Base-by-base conservation (phyloP, 2,113 vertebrate species). In the Anser brachyrhynchus region DNA sequence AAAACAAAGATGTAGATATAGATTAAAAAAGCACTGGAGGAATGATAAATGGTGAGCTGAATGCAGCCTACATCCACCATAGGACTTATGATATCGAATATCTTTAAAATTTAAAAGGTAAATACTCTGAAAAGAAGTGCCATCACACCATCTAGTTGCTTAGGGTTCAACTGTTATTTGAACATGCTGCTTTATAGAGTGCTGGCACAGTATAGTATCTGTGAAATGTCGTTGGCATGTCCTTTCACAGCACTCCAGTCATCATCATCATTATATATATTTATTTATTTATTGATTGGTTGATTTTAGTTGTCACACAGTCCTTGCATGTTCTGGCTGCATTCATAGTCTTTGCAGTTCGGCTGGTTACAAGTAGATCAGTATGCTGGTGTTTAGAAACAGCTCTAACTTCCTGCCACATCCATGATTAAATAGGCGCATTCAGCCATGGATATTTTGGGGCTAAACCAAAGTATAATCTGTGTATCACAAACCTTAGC, bases 211-310 rank as follows among this genome's bases (percentile, higher is more conserved):
- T 39, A 33, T 3, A 49, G 69, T 13, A 10, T 39, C 13, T 5
- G 19, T 33, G 43, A 41, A 57, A 28, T 0, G 0, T 39, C 21
- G 4, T 13, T 78, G 74, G n/a, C 54, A 18, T 14, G 59, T 65
- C 35, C 54, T 37, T 15, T 55, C 31, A 6, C 6, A 18, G 23
- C 20, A 62, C 15, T 62, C 35, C 19, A 26, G n/a, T 22, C 25
- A 61, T 52, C 46, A 22, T 49, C 46, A 49, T 22, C 18, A 44
- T 18, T 44, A 44, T 18, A 44, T 49, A 22, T 11, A 49, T 46
- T 1, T 43, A 43, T 43, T 43, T 43, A 43, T 43, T 43, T 21
- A 35, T 35, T 35, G 35, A 35, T 35, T 35, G 35, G 35, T 35
- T 35, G 35, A 46, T 49, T 22, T 49, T 11, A 49, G 46, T 31